phyloP scores from a whole-genome alignment of 1,140 invertebrate genomes.

The Calliphora vicina region DNA sequence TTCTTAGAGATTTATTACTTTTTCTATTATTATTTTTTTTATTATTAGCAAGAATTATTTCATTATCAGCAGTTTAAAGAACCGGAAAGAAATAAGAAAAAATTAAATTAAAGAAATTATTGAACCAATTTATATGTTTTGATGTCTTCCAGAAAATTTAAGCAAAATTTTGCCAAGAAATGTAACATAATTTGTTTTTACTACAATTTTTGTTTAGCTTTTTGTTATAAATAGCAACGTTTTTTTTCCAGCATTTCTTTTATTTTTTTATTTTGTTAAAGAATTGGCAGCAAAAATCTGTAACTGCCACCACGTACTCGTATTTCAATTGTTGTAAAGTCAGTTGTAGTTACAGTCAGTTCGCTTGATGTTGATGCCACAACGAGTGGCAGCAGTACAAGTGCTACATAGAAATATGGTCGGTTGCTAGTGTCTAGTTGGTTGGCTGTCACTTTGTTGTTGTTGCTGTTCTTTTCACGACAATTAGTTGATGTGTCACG shows the following conservation, averaged over 20 bases:
- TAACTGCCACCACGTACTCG: not conserved
- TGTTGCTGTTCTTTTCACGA: constrained; percentile 9
- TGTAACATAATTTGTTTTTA: not conserved
- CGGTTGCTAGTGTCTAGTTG: not conserved
- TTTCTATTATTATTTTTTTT: not conserved
- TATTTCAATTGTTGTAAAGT: not conserved
- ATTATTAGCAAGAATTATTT: not conserved
- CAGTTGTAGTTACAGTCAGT: not conserved
- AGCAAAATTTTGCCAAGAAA: not conserved
- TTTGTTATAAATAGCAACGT: not conserved
- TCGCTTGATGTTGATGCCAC: not conserved
- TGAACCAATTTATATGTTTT: not conserved
- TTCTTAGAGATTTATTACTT: no score
- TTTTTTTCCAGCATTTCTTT: not conserved
- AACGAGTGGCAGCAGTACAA: not conserved
- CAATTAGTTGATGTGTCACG: constrained; percentile 31
- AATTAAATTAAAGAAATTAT: not conserved
- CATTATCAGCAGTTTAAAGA: no score
- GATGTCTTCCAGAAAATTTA: not conserved
- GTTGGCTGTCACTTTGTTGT: not conserved
- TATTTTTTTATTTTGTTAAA: not conserved
- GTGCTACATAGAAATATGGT: not conserved
- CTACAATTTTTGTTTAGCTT: not conserved
- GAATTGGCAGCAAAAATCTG: not conserved
- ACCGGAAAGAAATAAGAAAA: no score